Percentiles rank a stretch among this genome's conserved stretches.
Evolutionary conservation across 2,113 vertebrate species (phyloP).

Genomic region (Thinocorus orbignyianus): DNA sequence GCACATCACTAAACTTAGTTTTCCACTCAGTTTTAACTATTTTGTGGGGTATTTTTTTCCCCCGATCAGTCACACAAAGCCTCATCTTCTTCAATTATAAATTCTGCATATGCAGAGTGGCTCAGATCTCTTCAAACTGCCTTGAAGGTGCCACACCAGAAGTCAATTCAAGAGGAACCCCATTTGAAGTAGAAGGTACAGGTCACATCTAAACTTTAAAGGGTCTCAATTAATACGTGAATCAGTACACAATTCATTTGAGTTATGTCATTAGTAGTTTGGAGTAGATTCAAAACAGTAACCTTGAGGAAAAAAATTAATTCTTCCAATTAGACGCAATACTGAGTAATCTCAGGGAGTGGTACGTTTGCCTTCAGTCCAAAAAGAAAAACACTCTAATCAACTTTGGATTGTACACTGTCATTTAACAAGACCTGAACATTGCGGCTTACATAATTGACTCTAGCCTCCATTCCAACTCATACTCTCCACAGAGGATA

Average conservation of each 20-base stretch:
- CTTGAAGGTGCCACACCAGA: neutral
- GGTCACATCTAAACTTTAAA: neutral
- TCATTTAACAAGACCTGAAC: neutral
- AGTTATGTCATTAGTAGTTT: neutral
- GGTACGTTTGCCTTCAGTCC: neutral
- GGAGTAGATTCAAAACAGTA: neutral
- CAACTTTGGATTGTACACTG: neutral
- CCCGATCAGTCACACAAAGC: neutral
- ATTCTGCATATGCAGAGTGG: neutral
- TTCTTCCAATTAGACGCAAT: neutral
- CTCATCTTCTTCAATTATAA: neutral
- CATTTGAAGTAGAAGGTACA: neutral
- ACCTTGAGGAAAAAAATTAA: neutral
- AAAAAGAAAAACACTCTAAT: neutral
- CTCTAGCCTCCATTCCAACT: neutral
- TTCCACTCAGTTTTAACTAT: neutral
- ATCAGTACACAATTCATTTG: neutral
- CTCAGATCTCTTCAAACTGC: neutral
- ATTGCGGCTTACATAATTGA: neutral
- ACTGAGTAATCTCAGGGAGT: neutral
- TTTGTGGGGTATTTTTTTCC: neutral
- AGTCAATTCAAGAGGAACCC: neutral
- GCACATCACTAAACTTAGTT: neutral
- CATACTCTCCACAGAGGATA: neutral
- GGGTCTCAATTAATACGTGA: accelerated